phyloP scores from a whole-genome alignment of 2,888 invertebrate species.

The Tachystola acroxantha region DNA sequence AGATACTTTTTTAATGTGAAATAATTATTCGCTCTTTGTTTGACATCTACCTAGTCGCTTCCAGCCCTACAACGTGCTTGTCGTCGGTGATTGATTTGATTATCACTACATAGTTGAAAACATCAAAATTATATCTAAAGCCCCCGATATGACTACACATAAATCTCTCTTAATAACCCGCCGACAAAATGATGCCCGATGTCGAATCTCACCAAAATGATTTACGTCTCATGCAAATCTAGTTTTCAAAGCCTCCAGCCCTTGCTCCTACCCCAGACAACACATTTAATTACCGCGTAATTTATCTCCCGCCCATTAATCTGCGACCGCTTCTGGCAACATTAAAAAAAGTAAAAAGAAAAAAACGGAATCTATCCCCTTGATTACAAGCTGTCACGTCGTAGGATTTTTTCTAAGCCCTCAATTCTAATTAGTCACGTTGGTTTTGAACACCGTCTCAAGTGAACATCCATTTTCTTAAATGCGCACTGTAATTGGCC shows the following conservation, averaged over 20 bases:
- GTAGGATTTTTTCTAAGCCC: slow-evolving; percentile 74
- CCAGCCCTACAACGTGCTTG: too few species aligned
- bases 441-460: slow-evolving; percentile 41
- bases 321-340: slow-evolving; percentile 50
- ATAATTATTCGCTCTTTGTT: too few species aligned
- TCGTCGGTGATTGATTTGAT: too few species aligned
- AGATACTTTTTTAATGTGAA: too few species aligned
- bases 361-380: slow-evolving; percentile 69
- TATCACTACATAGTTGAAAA: too few species aligned
- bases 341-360: slow-evolving; percentile 42
- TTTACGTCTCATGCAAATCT: slow-evolving; percentile 28
- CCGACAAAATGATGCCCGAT: slow-evolving; percentile 13
- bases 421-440: slow-evolving; percentile 70
- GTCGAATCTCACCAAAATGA: slow-evolving; percentile 29
- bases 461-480: slow-evolving; percentile 70
- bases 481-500: slow-evolving; percentile 68
- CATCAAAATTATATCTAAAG: too few species aligned
- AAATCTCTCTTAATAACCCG: slow-evolving; percentile 9
- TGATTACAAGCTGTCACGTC: slow-evolving; percentile 77
- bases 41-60: too few species aligned
- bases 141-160: neutral
- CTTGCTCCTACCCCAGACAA: slow-evolving; percentile 37
- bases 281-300: slow-evolving; percentile 71
- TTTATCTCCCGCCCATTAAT: slow-evolving; percentile 69
- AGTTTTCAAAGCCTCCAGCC: slow-evolving; percentile 24